Percentiles rank a stretch among this genome's conserved stretches.
phyloP scores from a whole-genome alignment of 2,797 vertebrate species.

The Squalus acanthias region DNA sequence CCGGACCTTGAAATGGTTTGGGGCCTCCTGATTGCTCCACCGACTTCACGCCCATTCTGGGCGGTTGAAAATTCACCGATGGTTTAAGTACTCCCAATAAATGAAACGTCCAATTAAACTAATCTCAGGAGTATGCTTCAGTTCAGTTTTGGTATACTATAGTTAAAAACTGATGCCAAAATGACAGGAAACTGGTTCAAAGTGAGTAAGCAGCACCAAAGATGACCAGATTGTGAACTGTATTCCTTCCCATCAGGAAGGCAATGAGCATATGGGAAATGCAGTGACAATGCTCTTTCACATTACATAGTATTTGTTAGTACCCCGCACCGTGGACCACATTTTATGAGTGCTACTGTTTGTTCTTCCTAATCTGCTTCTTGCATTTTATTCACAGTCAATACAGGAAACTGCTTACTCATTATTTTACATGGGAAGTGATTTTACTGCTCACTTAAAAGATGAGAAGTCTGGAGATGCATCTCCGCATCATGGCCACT shows the following conservation, averaged over 20 bases:
- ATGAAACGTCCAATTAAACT: background rate
- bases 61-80: background rate
- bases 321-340: too few species aligned
- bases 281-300: background rate
- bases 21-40: background rate
- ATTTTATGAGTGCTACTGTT: background rate
- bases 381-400: background rate
- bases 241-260: conserved; percentile 5
- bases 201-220: background rate
- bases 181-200: background rate
- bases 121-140: background rate
- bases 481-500: background rate
- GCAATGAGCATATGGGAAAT: background rate
- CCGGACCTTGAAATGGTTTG: background rate
- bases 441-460: background rate
- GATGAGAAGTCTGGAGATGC: too few species aligned
- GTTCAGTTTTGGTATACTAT: background rate
- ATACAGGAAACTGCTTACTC: background rate
- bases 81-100: background rate
- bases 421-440: background rate
- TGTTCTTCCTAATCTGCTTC: background rate
- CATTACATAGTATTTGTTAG: background rate
- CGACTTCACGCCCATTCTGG: background rate
- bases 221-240: background rate
- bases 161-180: background rate